Percentiles rank a stretch among this genome's conserved stretches.
Conservation (phyloP, 2,888 invertebrate genomes). For the Dasysyrphus tricinctus region DNA sequence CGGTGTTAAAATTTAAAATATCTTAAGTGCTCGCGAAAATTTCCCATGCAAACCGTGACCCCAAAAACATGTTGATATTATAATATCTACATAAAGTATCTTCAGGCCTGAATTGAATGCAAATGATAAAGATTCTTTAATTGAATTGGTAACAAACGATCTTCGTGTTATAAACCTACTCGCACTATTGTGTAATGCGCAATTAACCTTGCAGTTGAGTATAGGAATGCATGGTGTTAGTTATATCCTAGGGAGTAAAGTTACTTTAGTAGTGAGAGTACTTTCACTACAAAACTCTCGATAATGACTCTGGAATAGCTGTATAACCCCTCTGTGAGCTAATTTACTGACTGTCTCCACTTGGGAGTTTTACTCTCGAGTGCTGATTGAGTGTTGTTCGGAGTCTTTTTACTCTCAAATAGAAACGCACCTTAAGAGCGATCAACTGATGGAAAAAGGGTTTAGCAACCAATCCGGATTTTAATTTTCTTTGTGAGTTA, state of each 20-base stretch:
- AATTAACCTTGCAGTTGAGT: slow-evolving; percentile 23
- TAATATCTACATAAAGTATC: slow-evolving; percentile 30
- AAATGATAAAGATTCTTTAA: slow-evolving; percentile 52
- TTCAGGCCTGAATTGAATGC: slow-evolving; percentile 48
- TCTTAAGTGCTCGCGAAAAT: slow-evolving; percentile 60
- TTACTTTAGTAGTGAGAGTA: not conserved
- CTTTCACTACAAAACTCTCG: no score
- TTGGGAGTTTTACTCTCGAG: no score
- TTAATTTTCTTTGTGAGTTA: no score
- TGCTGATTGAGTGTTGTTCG: no score
- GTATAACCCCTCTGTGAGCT: no score
- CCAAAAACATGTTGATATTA: slow-evolving; percentile 35
- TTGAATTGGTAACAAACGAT: slow-evolving; percentile 54
- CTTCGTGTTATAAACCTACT: slow-evolving; percentile 19
- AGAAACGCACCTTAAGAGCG: no score
- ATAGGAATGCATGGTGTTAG: not conserved
- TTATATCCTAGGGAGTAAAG: not conserved
- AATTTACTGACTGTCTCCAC: no score
- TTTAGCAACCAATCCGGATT: no score
- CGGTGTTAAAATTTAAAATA: slow-evolving; percentile 62
- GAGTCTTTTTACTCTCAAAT: no score
- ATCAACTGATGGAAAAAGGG: no score
- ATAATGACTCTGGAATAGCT: no score
- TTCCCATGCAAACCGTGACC: slow-evolving; percentile 73
- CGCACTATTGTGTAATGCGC: slow-evolving; percentile 5